A percentile compares a stretch with the other conserved stretches of the same genome.
Conservation (phyloP, 1,140 invertebrate genomes). For the Euura saliciscinereae region DNA sequence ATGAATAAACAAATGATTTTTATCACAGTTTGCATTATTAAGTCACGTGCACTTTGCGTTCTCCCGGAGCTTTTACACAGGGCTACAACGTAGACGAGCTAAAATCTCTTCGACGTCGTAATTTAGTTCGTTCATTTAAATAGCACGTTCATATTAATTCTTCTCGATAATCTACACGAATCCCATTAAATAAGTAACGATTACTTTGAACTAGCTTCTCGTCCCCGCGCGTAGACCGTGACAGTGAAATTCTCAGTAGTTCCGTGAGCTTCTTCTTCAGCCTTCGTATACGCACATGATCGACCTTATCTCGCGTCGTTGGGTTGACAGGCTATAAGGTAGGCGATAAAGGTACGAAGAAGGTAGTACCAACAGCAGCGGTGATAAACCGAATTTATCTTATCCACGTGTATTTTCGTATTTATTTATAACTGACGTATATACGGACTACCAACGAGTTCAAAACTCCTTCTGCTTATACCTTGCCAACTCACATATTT, state of each 20-base stretch:
- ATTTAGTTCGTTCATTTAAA: too few relatives aligned
- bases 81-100: too few relatives aligned
- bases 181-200: too few relatives aligned
- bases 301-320: background rate
- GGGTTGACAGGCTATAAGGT: constrained; percentile 5
- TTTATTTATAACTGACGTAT: background rate
- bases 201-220: too few relatives aligned
- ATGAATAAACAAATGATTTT: constrained; percentile 7
- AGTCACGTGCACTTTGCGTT: background rate
- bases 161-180: too few relatives aligned
- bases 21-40: background rate
- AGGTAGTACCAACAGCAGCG: background rate
- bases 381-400: background rate
- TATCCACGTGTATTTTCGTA: constrained; percentile 1
- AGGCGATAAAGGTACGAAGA: background rate
- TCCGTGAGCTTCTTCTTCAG: background rate
- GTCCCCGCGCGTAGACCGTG: background rate
- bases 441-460: too few relatives aligned
- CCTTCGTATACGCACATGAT: background rate
- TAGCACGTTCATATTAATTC: too few relatives aligned
- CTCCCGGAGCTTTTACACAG: background rate
- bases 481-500: too few relatives aligned
- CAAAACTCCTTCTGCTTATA: too few relatives aligned
- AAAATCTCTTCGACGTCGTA: too few relatives aligned
- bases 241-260: background rate